Evolutionary conservation across 2,888 invertebrate genomes (phyloP).

Genomic region (Pogonocherus hispidulus): DNA sequence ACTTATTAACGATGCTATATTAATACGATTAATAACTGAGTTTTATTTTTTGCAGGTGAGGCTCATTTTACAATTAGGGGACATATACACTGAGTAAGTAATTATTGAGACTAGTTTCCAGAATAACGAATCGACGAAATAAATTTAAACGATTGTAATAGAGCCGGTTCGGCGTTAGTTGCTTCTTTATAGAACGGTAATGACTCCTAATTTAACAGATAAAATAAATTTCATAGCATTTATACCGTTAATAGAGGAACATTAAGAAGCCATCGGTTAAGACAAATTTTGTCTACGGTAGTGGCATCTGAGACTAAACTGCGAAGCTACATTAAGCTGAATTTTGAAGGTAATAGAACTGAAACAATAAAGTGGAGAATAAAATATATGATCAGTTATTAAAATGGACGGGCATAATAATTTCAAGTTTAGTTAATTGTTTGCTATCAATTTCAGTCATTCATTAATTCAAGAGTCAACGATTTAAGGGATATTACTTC

Average conservation of each 20-base stretch:
- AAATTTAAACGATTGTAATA: slow-evolving; percentile 3
- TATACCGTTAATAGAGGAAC: background rate
- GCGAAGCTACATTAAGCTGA: no score
- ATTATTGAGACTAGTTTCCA: background rate
- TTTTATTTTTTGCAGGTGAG: slow-evolving; percentile 19
- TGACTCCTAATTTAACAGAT: slow-evolving; percentile 4
- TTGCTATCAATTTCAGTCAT: no score
- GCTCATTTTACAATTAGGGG: background rate
- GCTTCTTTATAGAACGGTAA: background rate
- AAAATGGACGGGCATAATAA: no score
- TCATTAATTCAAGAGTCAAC: no score
- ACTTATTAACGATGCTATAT: no score
- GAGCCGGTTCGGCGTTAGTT: background rate
- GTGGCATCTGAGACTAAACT: background rate
- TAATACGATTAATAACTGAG: no score
- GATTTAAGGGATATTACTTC: no score
- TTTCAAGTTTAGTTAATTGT: no score
- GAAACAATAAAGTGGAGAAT: no score
- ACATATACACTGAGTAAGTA: background rate
- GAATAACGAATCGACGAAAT: slow-evolving; percentile 2
- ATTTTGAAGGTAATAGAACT: no score
- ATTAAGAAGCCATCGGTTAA: slow-evolving; percentile 1
- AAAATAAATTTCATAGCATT: slow-evolving; percentile 1
- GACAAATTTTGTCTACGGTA: background rate
- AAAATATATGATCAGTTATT: no score